phyloP scores from a whole-genome alignment of 2,888 invertebrate species.

The Flexamia atlantica region DNA sequence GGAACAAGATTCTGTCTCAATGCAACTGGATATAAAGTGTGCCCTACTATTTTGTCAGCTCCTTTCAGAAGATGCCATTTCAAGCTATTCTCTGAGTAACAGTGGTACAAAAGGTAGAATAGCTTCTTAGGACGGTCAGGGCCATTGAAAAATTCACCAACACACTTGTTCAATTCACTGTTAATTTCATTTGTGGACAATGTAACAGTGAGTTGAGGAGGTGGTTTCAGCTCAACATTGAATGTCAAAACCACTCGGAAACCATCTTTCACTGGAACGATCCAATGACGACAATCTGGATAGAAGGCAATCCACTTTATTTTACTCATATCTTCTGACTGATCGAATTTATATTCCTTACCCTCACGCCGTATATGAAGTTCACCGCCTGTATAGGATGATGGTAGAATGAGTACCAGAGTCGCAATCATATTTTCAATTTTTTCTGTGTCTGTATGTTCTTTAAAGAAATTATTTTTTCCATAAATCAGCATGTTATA shows the following conservation, averaged over 20 bases:
- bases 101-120: neutral
- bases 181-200: neutral
- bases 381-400: neutral
- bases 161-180: neutral
- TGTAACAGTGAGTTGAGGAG: neutral
- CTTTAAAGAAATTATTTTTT: neutral
- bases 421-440: conserved; percentile 3
- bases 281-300: neutral
- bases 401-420: neutral
- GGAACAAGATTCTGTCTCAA: neutral
- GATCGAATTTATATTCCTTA: neutral
- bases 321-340: neutral
- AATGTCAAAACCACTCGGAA: neutral
- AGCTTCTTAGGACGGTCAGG: neutral
- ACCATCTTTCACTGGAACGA: neutral
- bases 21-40: neutral
- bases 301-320: conserved; percentile 1
- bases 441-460: conserved; percentile 13
- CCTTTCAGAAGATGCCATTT: conserved; percentile 20
- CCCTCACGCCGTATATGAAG: neutral
- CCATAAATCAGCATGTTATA: conserved; percentile 24
- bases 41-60: neutral
- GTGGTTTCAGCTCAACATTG: neutral
- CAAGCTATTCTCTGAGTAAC: neutral
- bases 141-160: neutral